Percentiles rank a stretch among this genome's conserved stretches.
Evolutionary conservation across 2,888 invertebrate genomes (phyloP).

Genomic region (Augiades crinisus): DNA sequence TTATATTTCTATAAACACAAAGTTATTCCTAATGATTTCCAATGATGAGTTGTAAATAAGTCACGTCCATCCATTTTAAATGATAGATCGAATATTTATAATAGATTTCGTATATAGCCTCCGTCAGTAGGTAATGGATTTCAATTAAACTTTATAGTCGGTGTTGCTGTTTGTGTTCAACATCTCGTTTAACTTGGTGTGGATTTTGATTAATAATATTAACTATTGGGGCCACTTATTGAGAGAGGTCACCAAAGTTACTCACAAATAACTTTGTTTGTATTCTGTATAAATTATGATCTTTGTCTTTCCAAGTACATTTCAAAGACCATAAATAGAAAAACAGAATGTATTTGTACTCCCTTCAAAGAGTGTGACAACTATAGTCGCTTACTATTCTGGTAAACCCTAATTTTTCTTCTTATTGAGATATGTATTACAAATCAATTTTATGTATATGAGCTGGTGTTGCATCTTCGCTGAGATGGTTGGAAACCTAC

Average conservation of each 20-base stretch:
- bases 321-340: no score
- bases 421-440: no score
- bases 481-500: no score
- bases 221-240: not conserved
- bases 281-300: not conserved
- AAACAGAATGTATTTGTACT: no score
- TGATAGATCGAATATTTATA: not conserved
- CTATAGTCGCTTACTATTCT: no score
- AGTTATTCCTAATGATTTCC: not conserved
- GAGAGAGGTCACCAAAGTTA: not conserved
- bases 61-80: not conserved
- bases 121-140: constrained; percentile 1
- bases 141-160: constrained; percentile 3
- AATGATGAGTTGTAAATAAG: not conserved
- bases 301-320: not conserved
- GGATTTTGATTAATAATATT: constrained; percentile 6
- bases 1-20: no score
- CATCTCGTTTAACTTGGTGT: constrained; percentile 6
- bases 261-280: not conserved
- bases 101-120: not conserved
- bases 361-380: no score
- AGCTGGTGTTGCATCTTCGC: no score
- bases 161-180: not conserved
- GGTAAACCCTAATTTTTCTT: no score
- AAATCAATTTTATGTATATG: no score